phyloP scores from a whole-genome alignment of 2,888 invertebrate species.

The Machimus rusticus region DNA sequence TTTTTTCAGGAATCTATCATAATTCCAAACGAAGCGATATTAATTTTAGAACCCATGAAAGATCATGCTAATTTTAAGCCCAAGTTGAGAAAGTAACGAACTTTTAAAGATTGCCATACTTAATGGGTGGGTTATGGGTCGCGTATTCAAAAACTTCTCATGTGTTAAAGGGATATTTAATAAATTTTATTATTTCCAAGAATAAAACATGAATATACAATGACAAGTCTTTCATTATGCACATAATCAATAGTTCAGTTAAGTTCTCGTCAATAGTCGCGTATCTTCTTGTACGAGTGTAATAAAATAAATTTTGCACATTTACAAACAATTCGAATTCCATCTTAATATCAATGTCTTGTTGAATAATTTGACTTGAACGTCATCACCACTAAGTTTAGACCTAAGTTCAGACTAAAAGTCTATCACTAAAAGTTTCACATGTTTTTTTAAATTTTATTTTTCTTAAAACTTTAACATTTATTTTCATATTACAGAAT shows the following conservation, averaged over 20 bases:
- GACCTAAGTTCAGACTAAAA: conserved; percentile 33
- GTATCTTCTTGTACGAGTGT: not conserved
- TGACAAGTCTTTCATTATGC: conserved; percentile 22
- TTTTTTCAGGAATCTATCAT: too few species aligned
- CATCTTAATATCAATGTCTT: not conserved
- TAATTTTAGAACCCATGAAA: too few species aligned
- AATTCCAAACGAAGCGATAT: too few species aligned
- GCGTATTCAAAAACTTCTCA: not conserved
- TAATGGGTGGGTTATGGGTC: too few species aligned
- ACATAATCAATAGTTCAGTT: conserved; percentile 12
- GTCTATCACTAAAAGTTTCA: conserved; percentile 25
- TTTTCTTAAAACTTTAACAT: not conserved
- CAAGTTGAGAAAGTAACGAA: too few species aligned
- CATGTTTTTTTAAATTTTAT: not conserved
- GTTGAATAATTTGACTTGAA: conserved; percentile 20
- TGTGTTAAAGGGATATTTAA: conserved; percentile 1
- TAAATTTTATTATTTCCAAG: conserved; percentile 38
- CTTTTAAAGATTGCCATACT: too few species aligned
- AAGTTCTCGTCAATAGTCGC: not conserved
- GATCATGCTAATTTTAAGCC: too few species aligned
- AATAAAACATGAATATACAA: conserved; percentile 41
- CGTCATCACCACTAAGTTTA: conserved; percentile 1
- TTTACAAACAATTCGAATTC: conserved; percentile 37
- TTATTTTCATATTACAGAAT: not conserved
- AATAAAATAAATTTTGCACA: conserved; percentile 34